phyloP scores from a whole-genome alignment of 2,797 vertebrate species.

The Poecilia gillii region DNA sequence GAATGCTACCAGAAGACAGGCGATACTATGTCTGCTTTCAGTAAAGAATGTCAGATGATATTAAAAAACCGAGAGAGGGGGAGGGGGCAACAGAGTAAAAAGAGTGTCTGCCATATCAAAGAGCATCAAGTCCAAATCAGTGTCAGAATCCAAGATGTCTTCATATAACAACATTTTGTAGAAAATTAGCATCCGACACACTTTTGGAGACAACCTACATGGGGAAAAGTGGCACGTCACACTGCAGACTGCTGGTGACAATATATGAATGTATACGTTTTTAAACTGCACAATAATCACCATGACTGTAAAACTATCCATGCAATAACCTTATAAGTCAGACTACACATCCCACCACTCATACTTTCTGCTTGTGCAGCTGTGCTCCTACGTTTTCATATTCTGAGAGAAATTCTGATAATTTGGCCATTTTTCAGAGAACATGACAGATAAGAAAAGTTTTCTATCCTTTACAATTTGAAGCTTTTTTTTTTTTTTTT shows the following conservation, averaged over 20 bases:
- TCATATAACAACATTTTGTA: neutral
- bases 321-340: neutral
- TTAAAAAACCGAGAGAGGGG: slow-evolving; percentile 11
- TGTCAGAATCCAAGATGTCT: neutral
- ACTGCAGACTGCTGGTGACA: neutral
- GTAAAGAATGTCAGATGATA: slow-evolving; percentile 67
- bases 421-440: neutral
- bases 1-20: slow-evolving; percentile 56
- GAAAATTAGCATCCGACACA: neutral
- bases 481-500: neutral
- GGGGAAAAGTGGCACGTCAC: neutral
- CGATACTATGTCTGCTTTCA: slow-evolving; percentile 54
- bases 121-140: slow-evolving; percentile 20
- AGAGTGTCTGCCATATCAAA: slow-evolving; percentile 25
- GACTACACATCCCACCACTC: neutral
- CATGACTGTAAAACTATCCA: neutral
- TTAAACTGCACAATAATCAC: neutral
- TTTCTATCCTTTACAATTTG: neutral
- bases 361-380: neutral
- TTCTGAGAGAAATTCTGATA: neutral
- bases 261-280: neutral
- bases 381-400: neutral
- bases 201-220: neutral
- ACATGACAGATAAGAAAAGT: neutral
- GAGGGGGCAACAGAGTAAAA: slow-evolving; percentile 17